A percentile compares a stretch with the other conserved stretches of the same genome.
phyloP scores from a whole-genome alignment of 1,140 invertebrate species.

The Drosophila virilis region DNA sequence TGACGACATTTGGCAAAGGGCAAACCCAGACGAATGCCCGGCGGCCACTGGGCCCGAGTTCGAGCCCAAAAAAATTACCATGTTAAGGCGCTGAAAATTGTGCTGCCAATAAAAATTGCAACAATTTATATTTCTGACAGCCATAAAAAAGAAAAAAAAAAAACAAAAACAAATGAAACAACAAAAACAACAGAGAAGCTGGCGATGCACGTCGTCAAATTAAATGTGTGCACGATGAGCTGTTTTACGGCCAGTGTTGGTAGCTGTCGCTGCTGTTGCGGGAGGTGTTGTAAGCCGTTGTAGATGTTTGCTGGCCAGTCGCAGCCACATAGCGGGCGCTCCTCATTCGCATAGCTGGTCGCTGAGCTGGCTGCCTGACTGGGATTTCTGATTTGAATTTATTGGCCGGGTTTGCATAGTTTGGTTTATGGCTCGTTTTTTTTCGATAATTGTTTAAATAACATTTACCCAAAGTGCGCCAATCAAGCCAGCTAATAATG shows the following conservation, averaged over 20 bases:
- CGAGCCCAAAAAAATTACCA: constrained; percentile 33
- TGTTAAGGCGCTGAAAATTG: constrained; percentile 8
- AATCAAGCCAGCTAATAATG: constrained; percentile 5
- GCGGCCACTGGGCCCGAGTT: constrained; percentile 26
- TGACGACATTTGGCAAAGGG: constrained; percentile 68
- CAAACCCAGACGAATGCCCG: constrained; percentile 31
- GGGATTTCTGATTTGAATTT: constrained; percentile 59
- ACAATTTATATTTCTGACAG: constrained; percentile 77
- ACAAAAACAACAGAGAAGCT: constrained; percentile 12
- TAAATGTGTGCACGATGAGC: constrained; percentile 42
- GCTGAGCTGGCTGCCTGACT: constrained; percentile 21
- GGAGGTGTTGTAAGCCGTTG: constrained; percentile 5
- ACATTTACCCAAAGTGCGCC: constrained; percentile 32
- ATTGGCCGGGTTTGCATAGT: constrained; percentile 29
- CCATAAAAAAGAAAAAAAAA: background rate
- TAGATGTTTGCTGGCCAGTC: background rate
- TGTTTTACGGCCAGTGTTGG: constrained; percentile 14
- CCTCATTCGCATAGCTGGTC: constrained; percentile 28
- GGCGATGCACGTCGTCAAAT: constrained; percentile 33
- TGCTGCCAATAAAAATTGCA: constrained; percentile 61
- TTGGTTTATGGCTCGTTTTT: constrained; percentile 38
- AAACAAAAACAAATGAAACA: too few species aligned
- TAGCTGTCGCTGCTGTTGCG: constrained; percentile 5
- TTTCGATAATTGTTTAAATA: constrained; percentile 43
- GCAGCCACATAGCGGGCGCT: background rate